phyloP scores from a whole-genome alignment of 23 tunicate species.

The Trididemnum miniatum region DNA sequence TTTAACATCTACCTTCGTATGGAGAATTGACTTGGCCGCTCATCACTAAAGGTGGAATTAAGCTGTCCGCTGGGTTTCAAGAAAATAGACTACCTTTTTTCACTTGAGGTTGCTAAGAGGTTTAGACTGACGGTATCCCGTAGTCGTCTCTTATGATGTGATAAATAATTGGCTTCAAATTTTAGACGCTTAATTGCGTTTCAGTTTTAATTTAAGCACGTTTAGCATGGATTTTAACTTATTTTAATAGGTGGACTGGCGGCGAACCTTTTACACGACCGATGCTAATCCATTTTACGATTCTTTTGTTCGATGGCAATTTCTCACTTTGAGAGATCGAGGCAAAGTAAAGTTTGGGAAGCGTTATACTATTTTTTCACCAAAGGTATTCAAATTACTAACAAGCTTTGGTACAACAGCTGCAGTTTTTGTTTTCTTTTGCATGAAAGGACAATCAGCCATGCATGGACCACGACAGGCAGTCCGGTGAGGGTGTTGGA shows the following conservation, averaged over 20 bases:
- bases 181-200: too few species aligned
- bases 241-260: slow-evolving; percentile 75
- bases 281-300: slow-evolving; percentile 96
- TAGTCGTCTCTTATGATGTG: too few species aligned
- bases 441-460: slow-evolving; percentile 87
- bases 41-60: too few species aligned
- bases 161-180: too few species aligned
- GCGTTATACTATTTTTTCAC: slow-evolving; percentile 91
- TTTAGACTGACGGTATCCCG: too few species aligned
- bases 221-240: background rate
- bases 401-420: background rate
- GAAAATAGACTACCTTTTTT: too few species aligned
- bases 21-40: too few species aligned
- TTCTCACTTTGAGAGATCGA: slow-evolving; percentile 69
- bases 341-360: slow-evolving; percentile 93
- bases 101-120: too few species aligned
- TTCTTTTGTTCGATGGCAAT: slow-evolving; percentile 99
- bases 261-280: slow-evolving; percentile 91
- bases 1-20: too few species aligned
- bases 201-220: too few species aligned
- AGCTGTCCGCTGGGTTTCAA: too few species aligned
- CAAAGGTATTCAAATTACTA: slow-evolving; percentile 40
- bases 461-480: slow-evolving; percentile 99
- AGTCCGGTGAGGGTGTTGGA: slow-evolving; percentile 98
- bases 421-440: background rate